A percentile compares a stretch with the other conserved stretches of the same genome.
Evolutionary conservation across 1,140 invertebrate species (phyloP).

Genomic region (Tenebrio molitor): DNA sequence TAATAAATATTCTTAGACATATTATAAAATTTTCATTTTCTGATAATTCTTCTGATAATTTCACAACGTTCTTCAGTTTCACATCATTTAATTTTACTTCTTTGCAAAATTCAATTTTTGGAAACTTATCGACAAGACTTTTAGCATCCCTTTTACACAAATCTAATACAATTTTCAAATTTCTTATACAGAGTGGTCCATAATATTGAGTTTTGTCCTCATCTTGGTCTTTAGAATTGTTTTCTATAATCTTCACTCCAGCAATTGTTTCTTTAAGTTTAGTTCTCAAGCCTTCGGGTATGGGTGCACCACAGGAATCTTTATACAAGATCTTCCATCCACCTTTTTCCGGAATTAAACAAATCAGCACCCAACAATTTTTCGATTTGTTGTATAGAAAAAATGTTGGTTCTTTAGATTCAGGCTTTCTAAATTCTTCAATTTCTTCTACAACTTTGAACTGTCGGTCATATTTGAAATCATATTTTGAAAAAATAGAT

Average conservation of each 20-base stretch:
- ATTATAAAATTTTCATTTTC: too few relatives aligned
- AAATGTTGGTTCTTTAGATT: not conserved
- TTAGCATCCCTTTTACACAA: not conserved
- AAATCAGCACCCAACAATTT: not conserved
- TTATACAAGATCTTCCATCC: not conserved
- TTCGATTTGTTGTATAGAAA: not conserved
- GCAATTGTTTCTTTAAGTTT: not conserved
- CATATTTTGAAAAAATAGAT: too few relatives aligned
- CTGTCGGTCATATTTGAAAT: too few relatives aligned
- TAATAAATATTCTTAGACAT: not conserved
- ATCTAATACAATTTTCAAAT: not conserved
- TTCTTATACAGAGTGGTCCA: not conserved
- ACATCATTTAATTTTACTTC: not conserved
- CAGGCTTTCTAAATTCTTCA: not conserved
- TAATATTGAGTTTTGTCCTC: slow-evolving; percentile 11
- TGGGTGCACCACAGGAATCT: not conserved
- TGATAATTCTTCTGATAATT: too few relatives aligned
- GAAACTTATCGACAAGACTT: not conserved
- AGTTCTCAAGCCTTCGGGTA: not conserved
- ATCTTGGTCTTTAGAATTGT: not conserved
- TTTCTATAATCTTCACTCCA: not conserved
- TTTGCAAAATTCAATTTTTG: not conserved
- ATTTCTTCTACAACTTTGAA: not conserved
- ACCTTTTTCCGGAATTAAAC: not conserved
- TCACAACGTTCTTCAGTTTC: too few relatives aligned